Conservation (phyloP, 1,140 invertebrate species). For the Psilanteris sp. region DNA sequence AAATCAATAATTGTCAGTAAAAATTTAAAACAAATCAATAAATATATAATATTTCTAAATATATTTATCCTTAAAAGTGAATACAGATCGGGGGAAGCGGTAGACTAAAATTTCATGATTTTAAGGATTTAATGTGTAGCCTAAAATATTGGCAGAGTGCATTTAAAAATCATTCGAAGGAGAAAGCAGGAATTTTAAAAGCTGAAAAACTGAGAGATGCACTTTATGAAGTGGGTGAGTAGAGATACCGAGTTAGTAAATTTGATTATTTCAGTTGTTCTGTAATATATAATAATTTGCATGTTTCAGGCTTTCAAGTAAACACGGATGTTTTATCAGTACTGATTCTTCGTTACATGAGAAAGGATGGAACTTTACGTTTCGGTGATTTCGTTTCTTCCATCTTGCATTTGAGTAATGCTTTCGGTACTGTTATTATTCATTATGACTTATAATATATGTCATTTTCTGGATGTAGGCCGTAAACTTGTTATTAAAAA, state of each 20-base stretch:
- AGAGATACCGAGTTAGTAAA: too few species aligned
- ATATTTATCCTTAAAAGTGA: too few species aligned
- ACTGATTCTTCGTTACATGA: slow-evolving; percentile 92
- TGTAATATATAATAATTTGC: slow-evolving; percentile 21
- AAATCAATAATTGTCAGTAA: too few species aligned
- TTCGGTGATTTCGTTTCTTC: slow-evolving; percentile 96
- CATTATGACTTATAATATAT: slow-evolving; percentile 23
- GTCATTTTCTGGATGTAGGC: slow-evolving; percentile 5
- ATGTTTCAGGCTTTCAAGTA: slow-evolving; percentile 86
- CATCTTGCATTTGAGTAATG: slow-evolving; percentile 91
- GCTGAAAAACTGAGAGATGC: slow-evolving; percentile 92
- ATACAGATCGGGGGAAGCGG: slow-evolving; percentile 90
- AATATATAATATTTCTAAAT: too few species aligned
- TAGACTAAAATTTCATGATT: slow-evolving; percentile 90
- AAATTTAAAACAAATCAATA: too few species aligned
- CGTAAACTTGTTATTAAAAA: too few species aligned
- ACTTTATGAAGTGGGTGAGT: slow-evolving; percentile 87
- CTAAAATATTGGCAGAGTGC: slow-evolving; percentile 94
- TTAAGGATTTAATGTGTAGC: slow-evolving; percentile 95
- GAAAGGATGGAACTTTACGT: slow-evolving; percentile 94
- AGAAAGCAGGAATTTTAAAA: slow-evolving; percentile 93
- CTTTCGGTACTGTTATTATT: slow-evolving; percentile 86
- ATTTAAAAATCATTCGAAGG: slow-evolving; percentile 94
- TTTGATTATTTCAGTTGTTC: too few species aligned
- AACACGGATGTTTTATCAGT: slow-evolving; percentile 91